phyloP scores from a whole-genome alignment of 2,888 invertebrate species.

The Chironomus riparius region DNA sequence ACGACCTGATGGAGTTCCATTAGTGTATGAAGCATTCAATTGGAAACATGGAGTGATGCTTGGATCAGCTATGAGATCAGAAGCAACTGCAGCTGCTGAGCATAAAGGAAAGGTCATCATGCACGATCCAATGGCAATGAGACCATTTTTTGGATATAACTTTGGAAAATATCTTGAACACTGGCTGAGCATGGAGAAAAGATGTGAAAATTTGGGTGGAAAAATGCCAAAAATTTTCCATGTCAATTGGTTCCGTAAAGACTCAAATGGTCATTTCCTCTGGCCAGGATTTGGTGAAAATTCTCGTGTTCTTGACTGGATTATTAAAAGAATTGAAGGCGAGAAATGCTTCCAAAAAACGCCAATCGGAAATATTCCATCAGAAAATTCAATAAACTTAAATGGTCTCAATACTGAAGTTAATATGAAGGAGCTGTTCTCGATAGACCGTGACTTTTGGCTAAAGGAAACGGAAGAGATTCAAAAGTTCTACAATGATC shows the following conservation, averaged over 20 bases:
- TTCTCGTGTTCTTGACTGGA: slow-evolving; percentile 92
- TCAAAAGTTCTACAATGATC: slow-evolving; percentile 81
- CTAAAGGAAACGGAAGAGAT: slow-evolving; percentile 72
- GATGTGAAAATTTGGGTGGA: slow-evolving; percentile 45
- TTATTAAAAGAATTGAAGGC: slow-evolving; percentile 74
- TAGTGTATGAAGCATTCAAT: slow-evolving; percentile 86
- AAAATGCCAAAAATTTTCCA: slow-evolving; percentile 93
- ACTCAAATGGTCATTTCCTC: slow-evolving; percentile 76
- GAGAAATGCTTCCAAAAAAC: slow-evolving; percentile 61
- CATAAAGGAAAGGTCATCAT: slow-evolving; percentile 83
- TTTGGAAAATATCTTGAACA: slow-evolving; percentile 92
- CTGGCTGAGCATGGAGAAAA: slow-evolving; percentile 81
- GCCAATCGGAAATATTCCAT: slow-evolving; percentile 65
- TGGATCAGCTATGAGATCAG: slow-evolving; percentile 90
- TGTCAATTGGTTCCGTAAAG: slow-evolving; percentile 98
- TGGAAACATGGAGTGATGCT: slow-evolving; percentile 97
- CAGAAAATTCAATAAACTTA: slow-evolving; percentile 56
- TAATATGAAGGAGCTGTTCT: slow-evolving; percentile 75
- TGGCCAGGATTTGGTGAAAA: slow-evolving; percentile 99
- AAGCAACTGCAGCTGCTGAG: slow-evolving; percentile 97
- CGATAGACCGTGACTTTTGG: slow-evolving; percentile 89
- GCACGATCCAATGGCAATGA: slow-evolving; percentile 99
- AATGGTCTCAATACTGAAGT: slow-evolving; percentile 59
- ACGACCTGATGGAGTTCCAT: slow-evolving; percentile 85
- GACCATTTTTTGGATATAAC: slow-evolving; percentile 99